Evolutionary conservation across 2,113 vertebrate genomes (phyloP).

Genomic region (Triplophysa dalaica): DNA sequence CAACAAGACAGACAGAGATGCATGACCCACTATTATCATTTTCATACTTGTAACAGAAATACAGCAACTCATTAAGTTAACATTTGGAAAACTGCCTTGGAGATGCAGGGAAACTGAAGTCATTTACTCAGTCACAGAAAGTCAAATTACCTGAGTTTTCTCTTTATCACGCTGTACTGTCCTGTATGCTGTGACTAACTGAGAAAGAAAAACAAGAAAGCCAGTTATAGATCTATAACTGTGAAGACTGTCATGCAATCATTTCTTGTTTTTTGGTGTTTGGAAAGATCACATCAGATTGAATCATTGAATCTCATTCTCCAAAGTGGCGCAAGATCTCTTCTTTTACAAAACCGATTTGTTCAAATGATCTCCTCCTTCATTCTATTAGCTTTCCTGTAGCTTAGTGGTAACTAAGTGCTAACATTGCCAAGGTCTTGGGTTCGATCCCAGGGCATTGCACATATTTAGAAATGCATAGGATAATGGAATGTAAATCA

Average conservation of each 20-base stretch:
- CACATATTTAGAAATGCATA: no score
- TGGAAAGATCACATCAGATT: no score
- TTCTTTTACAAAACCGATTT: neutral
- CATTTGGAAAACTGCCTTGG: neutral
- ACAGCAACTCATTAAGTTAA: neutral
- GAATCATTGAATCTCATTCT: no score
- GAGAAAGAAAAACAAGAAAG: slow-evolving; percentile 24
- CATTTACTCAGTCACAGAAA: neutral
- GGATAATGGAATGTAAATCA: no score
- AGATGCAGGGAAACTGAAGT: neutral
- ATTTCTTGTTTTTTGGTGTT: neutral
- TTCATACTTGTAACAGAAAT: neutral
- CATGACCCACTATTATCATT: slow-evolving; percentile 19
- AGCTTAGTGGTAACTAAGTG: no score
- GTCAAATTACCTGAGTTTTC: slow-evolving; percentile 87
- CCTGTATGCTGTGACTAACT: slow-evolving; percentile 90
- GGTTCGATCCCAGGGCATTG: no score
- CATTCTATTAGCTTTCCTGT: no score
- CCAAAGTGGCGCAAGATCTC: no score
- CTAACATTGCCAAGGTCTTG: no score
- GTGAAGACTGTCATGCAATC: neutral
- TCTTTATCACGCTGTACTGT: slow-evolving; percentile 90
- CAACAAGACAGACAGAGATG: slow-evolving; percentile 37
- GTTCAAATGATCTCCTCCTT: neutral
- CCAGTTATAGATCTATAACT: neutral